Base-by-base conservation (phyloP, 2,888 invertebrate genomes). In the Criorhina ranunculi region DNA sequence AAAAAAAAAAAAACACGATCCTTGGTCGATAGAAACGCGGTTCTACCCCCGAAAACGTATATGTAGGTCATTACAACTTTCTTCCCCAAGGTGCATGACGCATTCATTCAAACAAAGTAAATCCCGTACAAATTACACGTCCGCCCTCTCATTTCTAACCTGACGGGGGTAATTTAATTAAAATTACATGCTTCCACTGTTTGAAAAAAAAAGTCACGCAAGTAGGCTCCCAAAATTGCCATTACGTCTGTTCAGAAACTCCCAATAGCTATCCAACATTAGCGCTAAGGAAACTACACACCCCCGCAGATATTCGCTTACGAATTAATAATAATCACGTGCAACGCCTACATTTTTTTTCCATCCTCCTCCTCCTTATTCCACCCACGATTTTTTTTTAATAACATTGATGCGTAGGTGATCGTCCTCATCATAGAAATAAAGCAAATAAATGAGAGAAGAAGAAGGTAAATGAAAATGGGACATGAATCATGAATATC, bases 401-500 rank as follows among this genome's bases (percentile, higher is more conserved):
- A 44, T 42, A 12, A 37, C 49, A 42, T 37, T 24, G 7, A 53
- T 53, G 76, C 66, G 67, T 76, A 59, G 76, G 67, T 67, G 66
- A 76, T 76, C 49, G 76, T 59, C 66, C 57, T 70, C 19, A 44
- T 15, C 29, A 9, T 46, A 33, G 31, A 62, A 46, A 6, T 44
- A 17, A 24, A 42, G 7, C 19, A 24, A 6, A 31, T 3, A 0
- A 53, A 49, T 1, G 19, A 49, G n/a, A 24, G 5, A 29, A 51
- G 29, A 53, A 7, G 8, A 6, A 31, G 5, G 8, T 12, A 31
- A n/a, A n/a, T 4, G 4, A 24, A 24, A 57, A n/a, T 40, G 4
- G 40, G 24, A 42, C 40, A 42, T 40, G 17, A 51, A 51, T 40
- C 62, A 8, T 1, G 17, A 37, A 66, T 49, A 19, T 57, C 75